These are phyloP conservation scores for Polylopha cassiicola DNA, from an alignment of 2,888 invertebrate species.

Conservation along the genomic window DNA sequence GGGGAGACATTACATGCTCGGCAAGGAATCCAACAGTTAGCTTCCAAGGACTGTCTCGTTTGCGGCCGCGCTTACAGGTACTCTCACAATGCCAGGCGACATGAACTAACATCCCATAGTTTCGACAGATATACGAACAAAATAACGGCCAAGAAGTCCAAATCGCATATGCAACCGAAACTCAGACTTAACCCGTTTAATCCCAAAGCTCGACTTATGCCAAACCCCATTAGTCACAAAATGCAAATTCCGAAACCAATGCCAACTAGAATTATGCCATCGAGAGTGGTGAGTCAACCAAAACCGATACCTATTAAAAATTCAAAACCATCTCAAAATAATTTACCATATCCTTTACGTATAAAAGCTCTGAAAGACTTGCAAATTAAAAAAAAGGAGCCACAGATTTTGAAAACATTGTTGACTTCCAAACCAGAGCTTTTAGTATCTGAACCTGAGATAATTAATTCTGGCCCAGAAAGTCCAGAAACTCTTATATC, in stretches of 20 bases:
- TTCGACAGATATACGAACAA: conserved; percentile 74
- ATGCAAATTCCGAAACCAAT: conserved; percentile 58
- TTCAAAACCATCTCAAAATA: conserved; percentile 51
- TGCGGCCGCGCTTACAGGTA: conserved; percentile 71
- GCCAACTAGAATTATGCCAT: conserved; percentile 48
- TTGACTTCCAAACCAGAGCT: conserved; percentile 68
- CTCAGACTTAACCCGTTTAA: conserved; percentile 71
- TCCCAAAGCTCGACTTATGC: conserved; percentile 68
- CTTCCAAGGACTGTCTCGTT: conserved; percentile 71
- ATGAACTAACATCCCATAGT: conserved; percentile 66
- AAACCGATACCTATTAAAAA: conserved; percentile 63
- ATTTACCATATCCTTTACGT: conserved; percentile 66
- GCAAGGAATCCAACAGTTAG: conserved; percentile 70
- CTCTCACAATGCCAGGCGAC: conserved; percentile 71
- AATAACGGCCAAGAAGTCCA: conserved; percentile 50
- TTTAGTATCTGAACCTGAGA: conserved; percentile 68
- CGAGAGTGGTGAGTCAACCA: conserved; percentile 49
- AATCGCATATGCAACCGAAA: conserved; percentile 57
- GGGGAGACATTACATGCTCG: conserved; percentile 65
- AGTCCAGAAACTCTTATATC: conserved; percentile 73
- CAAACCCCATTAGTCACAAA: conserved; percentile 70
- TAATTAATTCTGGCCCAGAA: conserved; percentile 69
- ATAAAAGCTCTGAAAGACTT: conserved; percentile 73
- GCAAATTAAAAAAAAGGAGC: conserved; percentile 71
- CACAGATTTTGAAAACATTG: conserved; percentile 71